These are phyloP conservation scores for Falcunculus frontatus DNA, from an alignment of 2,113 vertebrate species.

Conservation along the genomic window DNA sequence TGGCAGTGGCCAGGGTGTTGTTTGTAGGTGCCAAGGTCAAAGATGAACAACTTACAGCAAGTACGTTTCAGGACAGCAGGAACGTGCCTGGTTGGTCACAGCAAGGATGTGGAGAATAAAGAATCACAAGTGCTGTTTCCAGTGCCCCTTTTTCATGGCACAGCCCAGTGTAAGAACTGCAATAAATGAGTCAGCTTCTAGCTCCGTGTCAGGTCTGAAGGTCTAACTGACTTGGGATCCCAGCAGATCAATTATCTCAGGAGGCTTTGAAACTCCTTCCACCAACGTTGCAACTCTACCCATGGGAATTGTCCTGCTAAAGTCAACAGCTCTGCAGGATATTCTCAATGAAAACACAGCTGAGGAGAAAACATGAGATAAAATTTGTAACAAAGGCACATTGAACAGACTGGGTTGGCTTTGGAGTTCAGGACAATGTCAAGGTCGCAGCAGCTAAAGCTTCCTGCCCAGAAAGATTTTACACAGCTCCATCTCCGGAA, in stretches of 20 bases:
- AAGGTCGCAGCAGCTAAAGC: not conserved
- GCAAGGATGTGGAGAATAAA: not conserved
- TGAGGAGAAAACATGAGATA: not conserved
- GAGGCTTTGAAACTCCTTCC: not conserved
- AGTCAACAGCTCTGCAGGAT: not conserved
- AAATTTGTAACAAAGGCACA: not conserved
- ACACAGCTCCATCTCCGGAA: not conserved
- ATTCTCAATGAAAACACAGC: not conserved
- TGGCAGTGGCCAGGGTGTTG: not conserved
- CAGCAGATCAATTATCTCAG: conserved; percentile 7
- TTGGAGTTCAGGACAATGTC: not conserved
- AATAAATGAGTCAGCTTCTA: not conserved
- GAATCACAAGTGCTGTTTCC: not conserved
- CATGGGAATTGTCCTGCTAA: not conserved
- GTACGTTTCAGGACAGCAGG: not conserved
- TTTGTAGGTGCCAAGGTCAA: not conserved
- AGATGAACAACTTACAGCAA: not conserved
- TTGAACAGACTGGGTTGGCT: not conserved
- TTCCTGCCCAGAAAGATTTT: not conserved
- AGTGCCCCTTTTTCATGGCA: not conserved
- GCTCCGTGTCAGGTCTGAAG: not conserved
- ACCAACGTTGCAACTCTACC: not conserved
- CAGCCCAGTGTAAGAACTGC: not conserved
- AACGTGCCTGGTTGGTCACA: not conserved
- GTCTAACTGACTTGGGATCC: not conserved